Evolutionary conservation across 2,797 vertebrate genomes (phyloP), one percentile per base, ranked within the genome.

Genomic region (Podarcis lilfordi): DNA sequence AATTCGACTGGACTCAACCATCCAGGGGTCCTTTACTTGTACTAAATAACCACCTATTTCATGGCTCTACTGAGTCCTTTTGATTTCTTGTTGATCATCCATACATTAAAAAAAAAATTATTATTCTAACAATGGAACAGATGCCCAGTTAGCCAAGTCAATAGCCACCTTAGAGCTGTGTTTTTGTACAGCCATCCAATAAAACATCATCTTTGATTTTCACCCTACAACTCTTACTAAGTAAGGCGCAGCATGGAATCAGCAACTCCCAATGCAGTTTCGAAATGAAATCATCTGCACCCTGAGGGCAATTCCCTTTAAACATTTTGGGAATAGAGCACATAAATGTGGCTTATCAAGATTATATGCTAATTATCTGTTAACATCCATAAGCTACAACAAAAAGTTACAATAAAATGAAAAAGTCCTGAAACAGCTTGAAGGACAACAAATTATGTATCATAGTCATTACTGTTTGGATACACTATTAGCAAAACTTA

Each of bases 321-420:
- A 88, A 61, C 35, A 32, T 66, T 66, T 82, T 87, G 37, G 43
- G 86, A 75, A 2, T 29, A 83, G 23, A 88, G 61, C 74, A 68
- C 69, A 37, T 83, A 77, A 68, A 83, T 55, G 77, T 82, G 43
- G 32, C 40, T 81, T 77, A 83, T 82, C 81, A 83, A 55, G 80
- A 68, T 88, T 88, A 88, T 88, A 32, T 77, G 21, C 23, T 55
- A 82, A 78, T 77, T 76, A 82, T 82, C 11, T 69, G 61, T 68
- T 83, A 78, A 64, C n/a, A 66, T 68, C 80, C 80, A 68, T 83
- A 87, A 76, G 1, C 74, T 75, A 45, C 37, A 7, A 64, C n/a
- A 29, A n/a, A 25, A 83, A 45, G 25, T 43, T 25, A 23, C 50
- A 25, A 19, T 35, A 4, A 55, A 55, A 55, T 55, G 50, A 8